These are phyloP conservation scores for Trachelus tabidus DNA, from an alignment of 2,888 invertebrate genomes.

Conservation along the genomic window DNA sequence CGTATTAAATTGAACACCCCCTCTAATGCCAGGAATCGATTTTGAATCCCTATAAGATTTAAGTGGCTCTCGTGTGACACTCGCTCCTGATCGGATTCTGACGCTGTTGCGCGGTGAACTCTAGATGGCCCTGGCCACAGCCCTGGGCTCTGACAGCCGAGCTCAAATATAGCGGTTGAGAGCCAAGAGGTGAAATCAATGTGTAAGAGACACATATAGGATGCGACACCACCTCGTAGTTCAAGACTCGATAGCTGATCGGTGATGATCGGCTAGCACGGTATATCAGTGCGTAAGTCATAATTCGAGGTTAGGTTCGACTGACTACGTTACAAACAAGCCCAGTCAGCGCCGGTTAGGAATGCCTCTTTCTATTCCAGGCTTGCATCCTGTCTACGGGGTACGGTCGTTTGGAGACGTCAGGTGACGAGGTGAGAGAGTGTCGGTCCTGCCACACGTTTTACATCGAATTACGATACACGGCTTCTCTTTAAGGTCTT, in stretches of 20 bases:
- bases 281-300: background rate
- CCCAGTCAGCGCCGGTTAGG: background rate
- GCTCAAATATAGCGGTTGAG: background rate
- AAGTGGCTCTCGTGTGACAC: background rate
- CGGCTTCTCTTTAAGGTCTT: background rate
- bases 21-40: background rate
- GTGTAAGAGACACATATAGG: background rate
- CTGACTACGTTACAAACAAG: constrained; percentile 2
- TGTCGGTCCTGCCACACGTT: background rate
- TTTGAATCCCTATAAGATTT: background rate
- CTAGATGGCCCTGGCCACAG: background rate
- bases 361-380: background rate
- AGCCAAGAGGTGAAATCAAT: background rate
- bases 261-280: background rate
- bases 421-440: background rate
- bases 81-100: background rate
- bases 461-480: background rate
- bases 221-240: background rate
- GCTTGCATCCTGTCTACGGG: background rate
- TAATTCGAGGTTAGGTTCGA: background rate
- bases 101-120: background rate
- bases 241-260: background rate
- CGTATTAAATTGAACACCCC: background rate
- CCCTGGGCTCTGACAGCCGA: background rate
- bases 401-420: background rate